Conservation (phyloP, 2,888 invertebrate species). For the Luperina testacea region DNA sequence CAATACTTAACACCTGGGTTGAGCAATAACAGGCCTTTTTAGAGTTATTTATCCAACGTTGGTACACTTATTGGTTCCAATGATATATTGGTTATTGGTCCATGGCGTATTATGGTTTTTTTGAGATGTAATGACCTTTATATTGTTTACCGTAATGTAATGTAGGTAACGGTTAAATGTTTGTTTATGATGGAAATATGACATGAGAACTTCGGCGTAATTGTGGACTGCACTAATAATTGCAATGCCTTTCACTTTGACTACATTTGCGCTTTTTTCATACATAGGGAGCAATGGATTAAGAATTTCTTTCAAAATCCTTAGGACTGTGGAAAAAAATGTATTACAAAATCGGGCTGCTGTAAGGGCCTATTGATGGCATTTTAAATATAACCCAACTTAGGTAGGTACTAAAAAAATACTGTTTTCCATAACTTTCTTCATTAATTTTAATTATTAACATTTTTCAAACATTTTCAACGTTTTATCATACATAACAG, state of each 20-base stretch:
- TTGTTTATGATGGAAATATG: neutral
- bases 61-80: conserved; percentile 61
- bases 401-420: neutral
- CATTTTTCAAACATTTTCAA: neutral
- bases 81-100: conserved; percentile 63
- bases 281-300: neutral
- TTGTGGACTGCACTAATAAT: neutral
- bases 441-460: neutral
- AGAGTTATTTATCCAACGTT: conserved; percentile 58
- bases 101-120: conserved; percentile 60
- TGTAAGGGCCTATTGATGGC: neutral
- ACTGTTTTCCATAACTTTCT: neutral
- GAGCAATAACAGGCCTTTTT: conserved; percentile 61
- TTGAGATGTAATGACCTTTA: conserved; percentile 42
- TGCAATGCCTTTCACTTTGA: neutral
- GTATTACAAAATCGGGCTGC: too few relatives aligned
- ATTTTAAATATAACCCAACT: neutral
- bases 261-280: neutral
- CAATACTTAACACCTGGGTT: conserved; percentile 64
- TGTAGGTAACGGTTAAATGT: neutral
- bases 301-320: neutral
- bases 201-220: neutral
- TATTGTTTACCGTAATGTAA: conserved; percentile 40
- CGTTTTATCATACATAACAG: neutral
- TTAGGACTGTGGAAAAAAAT: neutral